Evolutionary conservation across 2,113 vertebrate species (phyloP), one percentile per base, ranked within the genome.

Genomic region (Crotophaga sulcirostris): DNA sequence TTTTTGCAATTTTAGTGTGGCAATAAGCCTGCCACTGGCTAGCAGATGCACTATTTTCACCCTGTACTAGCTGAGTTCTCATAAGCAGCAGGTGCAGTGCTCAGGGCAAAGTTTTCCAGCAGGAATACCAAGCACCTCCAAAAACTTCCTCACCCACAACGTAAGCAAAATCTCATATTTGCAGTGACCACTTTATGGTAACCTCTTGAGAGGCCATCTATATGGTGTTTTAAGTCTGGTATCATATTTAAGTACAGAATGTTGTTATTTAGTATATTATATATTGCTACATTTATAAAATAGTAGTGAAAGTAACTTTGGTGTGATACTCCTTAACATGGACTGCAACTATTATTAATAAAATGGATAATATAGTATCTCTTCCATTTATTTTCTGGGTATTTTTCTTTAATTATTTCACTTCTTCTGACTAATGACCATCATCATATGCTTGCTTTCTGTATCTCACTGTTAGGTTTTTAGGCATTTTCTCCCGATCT

Each of bases 181-280:
- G 55, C 49, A 74, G 36, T 17, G 78, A 14, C 18, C 0, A 0
- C 33, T 47, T 42, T 9, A 5, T 6, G 6, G 16, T n/a, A 85
- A 76, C 26, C 16, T 18, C 34, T 36, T 55, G 25, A 90, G 31
- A 66, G 31, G 80, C 38, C 29, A 62, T 13, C 17, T 7, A 23
- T 0, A 3, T 19, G 10, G 5, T 33, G n/a, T 69, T 83, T 68
- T 36, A n/a, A 86, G 23, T 31, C 52, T 82, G 23, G 23, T 74
- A 45, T 70, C 10, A 4, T 42, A 58, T 40, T 49, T 24, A 81
- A n/a, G 19, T n/a, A 55, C 7, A 86, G 19, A 60, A 70, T 66
- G 3, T 16, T 25, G 16, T 6, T 52, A 58, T 51, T 91, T 51
- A 59, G 34, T 24, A 12, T 56, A 28, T 52, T 36, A 47, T 47